Percentiles rank a stretch among this genome's conserved stretches.
These are phyloP conservation scores for Pseudorasbora parva DNA, from an alignment of 2,113 vertebrate species.

Conservation along the genomic window DNA sequence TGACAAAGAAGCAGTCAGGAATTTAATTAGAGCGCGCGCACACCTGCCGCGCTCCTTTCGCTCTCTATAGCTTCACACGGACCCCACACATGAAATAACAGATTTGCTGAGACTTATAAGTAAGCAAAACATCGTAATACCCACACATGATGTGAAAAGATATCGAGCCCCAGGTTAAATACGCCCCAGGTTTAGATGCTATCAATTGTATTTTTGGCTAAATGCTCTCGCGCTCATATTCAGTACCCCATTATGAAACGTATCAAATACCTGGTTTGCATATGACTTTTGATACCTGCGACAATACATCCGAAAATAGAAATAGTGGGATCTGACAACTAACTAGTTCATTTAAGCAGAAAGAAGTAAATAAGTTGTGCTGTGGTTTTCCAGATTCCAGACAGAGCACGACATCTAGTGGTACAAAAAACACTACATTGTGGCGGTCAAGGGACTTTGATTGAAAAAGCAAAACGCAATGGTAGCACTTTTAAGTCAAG, in stretches of 20 bases:
- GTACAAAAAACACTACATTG: not conserved
- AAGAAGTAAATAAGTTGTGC: not conserved
- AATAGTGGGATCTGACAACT: not conserved
- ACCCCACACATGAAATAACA: constrained; percentile 33
- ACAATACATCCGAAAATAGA: not conserved
- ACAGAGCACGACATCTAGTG: constrained; percentile 30
- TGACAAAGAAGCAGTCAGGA: constrained; percentile 48
- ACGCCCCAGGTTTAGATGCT: constrained; percentile 27
- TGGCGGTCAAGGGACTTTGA: not conserved
- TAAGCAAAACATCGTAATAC: not conserved
- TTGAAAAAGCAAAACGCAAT: not conserved
- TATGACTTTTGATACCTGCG: not conserved
- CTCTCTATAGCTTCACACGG: constrained; percentile 21
- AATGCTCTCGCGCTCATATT: not conserved
- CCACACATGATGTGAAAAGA: not conserved
- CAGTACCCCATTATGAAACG: not conserved
- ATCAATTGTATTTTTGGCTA: constrained; percentile 1
- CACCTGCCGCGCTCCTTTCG: constrained; percentile 49
- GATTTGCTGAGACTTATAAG: constrained; percentile 3
- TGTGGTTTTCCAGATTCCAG: not conserved
- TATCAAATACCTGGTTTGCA: not conserved
- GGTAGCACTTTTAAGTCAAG: too few species aligned
- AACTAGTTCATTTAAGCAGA: not conserved
- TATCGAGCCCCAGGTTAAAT: not conserved
- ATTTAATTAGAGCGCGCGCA: constrained; percentile 52